These are phyloP conservation scores for Aphodius sticticus DNA, from an alignment of 2,888 invertebrate species.

Conservation along the genomic window DNA sequence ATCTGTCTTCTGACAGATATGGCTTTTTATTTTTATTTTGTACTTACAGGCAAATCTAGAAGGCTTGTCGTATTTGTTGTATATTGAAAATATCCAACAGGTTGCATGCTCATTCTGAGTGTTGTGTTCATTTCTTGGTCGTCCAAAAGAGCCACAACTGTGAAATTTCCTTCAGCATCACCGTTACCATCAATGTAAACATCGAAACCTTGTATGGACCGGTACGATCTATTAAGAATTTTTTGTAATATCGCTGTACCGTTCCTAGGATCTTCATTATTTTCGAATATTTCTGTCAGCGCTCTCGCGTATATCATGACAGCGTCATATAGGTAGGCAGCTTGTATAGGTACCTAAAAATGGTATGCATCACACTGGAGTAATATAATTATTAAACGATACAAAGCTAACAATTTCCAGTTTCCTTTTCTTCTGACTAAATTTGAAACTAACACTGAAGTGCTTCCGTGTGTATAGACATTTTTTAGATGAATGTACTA, in stretches of 20 bases:
- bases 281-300: conserved; percentile 74
- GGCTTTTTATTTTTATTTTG: no score
- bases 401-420: background rate
- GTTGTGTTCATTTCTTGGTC: conserved; percentile 65
- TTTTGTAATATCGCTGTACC: conserved; percentile 78
- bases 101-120: conserved; percentile 75
- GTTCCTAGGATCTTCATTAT: conserved; percentile 75
- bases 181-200: conserved; percentile 87
- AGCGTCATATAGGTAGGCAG: conserved; percentile 87
- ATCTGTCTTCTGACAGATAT: no score
- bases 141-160: conserved; percentile 79
- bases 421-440: background rate
- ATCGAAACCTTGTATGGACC: conserved; percentile 81
- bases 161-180: conserved; percentile 92
- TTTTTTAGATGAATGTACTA: no score
- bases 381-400: background rate
- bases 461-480: background rate
- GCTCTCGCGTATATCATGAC: conserved; percentile 88
- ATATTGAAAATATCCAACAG: conserved; percentile 81
- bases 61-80: conserved; percentile 61
- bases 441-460: background rate
- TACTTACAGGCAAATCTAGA: conserved; percentile 68
- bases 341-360: conserved; percentile 78
- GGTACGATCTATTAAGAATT: conserved; percentile 80
- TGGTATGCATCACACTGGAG: background rate